Conservation (phyloP, 2,113 vertebrate genomes). For the Bettongia penicillata region DNA sequence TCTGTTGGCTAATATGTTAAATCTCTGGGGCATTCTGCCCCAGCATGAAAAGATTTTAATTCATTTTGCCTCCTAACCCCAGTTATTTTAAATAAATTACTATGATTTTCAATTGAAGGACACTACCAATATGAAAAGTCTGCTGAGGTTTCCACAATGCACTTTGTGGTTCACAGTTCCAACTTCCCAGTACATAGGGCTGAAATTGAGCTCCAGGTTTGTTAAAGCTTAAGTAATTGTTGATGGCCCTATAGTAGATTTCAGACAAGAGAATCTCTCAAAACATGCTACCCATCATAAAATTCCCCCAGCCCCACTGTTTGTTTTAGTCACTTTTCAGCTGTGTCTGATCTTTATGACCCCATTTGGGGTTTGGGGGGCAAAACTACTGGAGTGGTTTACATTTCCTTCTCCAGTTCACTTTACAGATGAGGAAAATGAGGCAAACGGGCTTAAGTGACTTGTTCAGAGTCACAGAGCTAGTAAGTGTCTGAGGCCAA, state of each 20-base stretch:
- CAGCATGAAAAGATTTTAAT: background rate
- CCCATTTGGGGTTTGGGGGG: no score
- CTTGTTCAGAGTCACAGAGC: no score
- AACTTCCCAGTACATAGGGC: background rate
- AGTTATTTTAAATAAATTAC: slow-evolving; percentile 11
- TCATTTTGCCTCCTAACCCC: background rate
- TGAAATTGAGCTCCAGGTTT: background rate
- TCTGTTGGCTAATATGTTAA: background rate
- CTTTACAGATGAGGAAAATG: no score
- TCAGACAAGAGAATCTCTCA: background rate
- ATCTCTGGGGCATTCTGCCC: background rate
- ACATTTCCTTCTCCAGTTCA: no score
- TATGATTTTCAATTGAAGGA: background rate
- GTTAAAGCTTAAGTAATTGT: background rate
- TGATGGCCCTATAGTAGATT: background rate
- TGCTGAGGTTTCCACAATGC: background rate
- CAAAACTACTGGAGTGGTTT: no score
- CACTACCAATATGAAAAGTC: background rate
- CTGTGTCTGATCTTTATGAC: no score
- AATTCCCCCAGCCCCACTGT: background rate
- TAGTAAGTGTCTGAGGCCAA: background rate
- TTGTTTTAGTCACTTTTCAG: no score
- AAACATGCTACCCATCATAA: background rate
- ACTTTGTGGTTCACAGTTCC: slow-evolving; percentile 12
- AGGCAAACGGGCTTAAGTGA: no score